phyloP scores from a whole-genome alignment of 1,140 invertebrate species.

The Plectus sambesii region DNA sequence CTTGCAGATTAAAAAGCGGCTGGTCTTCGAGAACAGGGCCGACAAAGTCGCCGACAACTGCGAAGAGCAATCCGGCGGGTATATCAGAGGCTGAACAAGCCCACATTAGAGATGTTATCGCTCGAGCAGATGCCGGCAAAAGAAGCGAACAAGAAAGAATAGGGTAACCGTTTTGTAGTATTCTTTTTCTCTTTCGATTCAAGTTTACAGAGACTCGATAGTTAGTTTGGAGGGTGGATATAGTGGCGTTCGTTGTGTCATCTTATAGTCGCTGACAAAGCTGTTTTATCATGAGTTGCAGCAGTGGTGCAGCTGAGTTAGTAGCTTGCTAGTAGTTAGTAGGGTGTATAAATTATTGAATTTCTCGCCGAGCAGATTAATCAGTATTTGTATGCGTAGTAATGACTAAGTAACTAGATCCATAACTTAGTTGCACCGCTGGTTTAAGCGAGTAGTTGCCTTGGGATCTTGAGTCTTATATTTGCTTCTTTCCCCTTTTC shows the following conservation, averaged over 20 bases:
- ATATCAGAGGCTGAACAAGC: constrained; percentile 43
- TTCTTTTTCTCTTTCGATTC: constrained; percentile 3
- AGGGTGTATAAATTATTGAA: no score
- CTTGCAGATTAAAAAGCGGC: constrained; percentile 38
- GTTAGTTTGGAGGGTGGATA: no score
- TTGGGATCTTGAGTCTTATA: no score
- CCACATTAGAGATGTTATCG: constrained; percentile 35
- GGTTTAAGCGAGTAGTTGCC: no score
- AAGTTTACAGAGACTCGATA: background rate
- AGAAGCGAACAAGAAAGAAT: constrained; percentile 38
- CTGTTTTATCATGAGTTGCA: background rate
- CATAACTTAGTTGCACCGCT: no score
- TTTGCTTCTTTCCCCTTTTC: no score
- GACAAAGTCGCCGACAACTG: constrained; percentile 38
- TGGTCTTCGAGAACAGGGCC: constrained; percentile 40
- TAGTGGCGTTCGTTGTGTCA: no score
- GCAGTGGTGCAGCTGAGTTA: no score
- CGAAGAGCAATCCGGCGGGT: constrained; percentile 23
- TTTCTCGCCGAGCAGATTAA: no score
- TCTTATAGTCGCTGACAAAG: constrained; percentile 4
- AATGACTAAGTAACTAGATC: no score
- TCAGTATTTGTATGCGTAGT: no score
- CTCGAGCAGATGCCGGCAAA: constrained; percentile 35
- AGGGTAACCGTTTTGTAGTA: constrained; percentile 28
- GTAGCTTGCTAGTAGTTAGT: no score